Evolutionary conservation across 2,797 vertebrate species (phyloP).

Genomic region (Pogoniulus pusillus): DNA sequence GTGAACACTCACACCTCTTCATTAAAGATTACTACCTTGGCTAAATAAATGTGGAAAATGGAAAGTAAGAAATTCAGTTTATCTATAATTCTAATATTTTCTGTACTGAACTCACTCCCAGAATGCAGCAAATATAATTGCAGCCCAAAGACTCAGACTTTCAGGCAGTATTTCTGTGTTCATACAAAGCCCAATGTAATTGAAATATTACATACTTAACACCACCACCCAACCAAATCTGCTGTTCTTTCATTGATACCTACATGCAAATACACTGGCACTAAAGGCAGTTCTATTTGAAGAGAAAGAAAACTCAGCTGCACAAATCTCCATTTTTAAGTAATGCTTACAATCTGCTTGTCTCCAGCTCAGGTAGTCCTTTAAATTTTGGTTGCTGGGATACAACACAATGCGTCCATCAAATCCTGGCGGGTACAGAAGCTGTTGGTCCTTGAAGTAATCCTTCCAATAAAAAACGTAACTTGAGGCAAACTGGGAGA

Average conservation of each 20-base stretch:
- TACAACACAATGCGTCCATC: slow-evolving; percentile 95
- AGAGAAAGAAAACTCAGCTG: neutral
- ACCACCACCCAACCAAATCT: neutral
- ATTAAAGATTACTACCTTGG: neutral
- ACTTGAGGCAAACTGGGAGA: slow-evolving; percentile 96
- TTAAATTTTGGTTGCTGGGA: slow-evolving; percentile 91
- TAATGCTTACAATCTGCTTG: slow-evolving; percentile 93
- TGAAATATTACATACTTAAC: neutral
- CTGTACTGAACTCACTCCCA: neutral
- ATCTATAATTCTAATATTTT: neutral
- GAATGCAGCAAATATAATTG: neutral
- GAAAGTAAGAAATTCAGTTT: neutral
- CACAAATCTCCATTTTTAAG: neutral
- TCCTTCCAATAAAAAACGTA: slow-evolving; percentile 97
- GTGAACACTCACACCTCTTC: neutral
- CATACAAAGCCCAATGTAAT: neutral
- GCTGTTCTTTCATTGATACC: neutral
- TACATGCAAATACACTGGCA: neutral
- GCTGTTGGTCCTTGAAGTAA: slow-evolving; percentile 89
- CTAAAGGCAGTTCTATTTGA: neutral
- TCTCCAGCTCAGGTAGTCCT: slow-evolving; percentile 97
- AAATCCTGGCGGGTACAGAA: slow-evolving; percentile 93
- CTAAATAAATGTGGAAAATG: neutral
- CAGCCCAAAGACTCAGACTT: neutral
- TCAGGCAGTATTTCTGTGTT: neutral